phyloP scores from a whole-genome alignment of 2,113 vertebrate genomes.

The Nesogale talazaci region DNA sequence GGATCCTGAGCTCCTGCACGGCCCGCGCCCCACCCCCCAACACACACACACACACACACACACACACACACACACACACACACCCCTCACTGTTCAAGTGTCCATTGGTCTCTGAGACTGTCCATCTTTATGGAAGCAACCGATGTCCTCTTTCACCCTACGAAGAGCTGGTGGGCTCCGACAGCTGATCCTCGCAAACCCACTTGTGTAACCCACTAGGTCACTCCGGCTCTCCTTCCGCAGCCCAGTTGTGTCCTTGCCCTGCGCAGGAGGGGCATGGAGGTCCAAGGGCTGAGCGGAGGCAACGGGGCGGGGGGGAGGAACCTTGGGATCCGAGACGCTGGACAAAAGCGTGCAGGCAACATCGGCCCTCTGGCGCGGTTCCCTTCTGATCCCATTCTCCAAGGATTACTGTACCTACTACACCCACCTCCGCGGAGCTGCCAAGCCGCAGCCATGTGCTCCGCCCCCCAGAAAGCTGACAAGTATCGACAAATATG shows the following conservation, averaged over 20 bases:
- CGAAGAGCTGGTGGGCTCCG: no score
- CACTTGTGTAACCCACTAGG: no score
- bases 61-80: no score
- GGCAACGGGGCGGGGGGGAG: background rate
- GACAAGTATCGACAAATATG: slow-evolving; percentile 77
- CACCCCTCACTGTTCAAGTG: no score
- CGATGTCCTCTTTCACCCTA: no score
- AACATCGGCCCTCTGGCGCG: background rate
- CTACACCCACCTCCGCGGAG: slow-evolving; percentile 66
- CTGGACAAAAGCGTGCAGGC: background rate
- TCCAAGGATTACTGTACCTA: slow-evolving; percentile 71
- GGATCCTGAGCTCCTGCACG: slow-evolving; percentile 62
- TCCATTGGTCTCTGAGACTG: no score
- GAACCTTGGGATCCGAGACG: background rate
- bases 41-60: no score
- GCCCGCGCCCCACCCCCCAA: no score
- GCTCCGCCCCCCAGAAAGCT: slow-evolving; percentile 80
- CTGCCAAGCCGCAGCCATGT: slow-evolving; percentile 78
- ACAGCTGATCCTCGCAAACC: no score
- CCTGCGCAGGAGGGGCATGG: background rate
- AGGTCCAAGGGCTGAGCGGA: background rate
- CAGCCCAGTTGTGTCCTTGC: background rate
- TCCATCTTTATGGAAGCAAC: no score
- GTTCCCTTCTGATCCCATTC: slow-evolving; percentile 54
- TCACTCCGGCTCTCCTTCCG: background rate